Base-by-base conservation (phyloP, 2,113 vertebrate species). In the Ailurus styani region DNA sequence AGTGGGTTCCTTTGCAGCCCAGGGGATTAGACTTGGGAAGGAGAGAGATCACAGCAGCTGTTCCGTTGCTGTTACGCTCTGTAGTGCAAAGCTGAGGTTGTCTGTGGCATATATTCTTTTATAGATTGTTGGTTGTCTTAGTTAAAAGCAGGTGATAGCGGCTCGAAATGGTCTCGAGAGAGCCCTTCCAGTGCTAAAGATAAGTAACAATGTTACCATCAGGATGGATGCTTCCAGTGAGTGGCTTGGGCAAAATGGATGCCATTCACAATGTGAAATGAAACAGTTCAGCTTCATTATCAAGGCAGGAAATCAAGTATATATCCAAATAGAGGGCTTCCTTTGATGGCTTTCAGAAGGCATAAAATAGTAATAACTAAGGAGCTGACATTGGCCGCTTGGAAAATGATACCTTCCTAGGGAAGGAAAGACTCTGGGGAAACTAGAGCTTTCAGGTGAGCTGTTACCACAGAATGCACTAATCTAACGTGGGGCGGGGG, bases 361-460 rank as follows among this genome's bases (percentile, higher is more conserved):
- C 54, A 50, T 70, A 60, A 89, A 87, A 23, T 91, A 83, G 87
- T 87, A 79, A 90, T 85, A 87, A 70, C 83, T 81, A 78, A 84
- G 14, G 57, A 90, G 64, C 70, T 21, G 55, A 29, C 57, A 86
- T 78, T 92, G 82, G 79, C 87, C 88, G 40, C 87, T 92, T 93
- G 66, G 92, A 92, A 97, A 95, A 78, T 3, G 15, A 37, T 77
- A 90, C 66, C n/a, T 84, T 97, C 86, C 66, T 40, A 90, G 40
- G 15, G 83, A 84, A 94, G 20, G 47, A 72, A 87, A 29, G 91
- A 89, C 66, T 96, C 97, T 97, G 97, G 87, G 96, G 97, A 98
- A 66, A 79, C 87, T 90, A 62, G 13, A n/a, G 55, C 23, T 97
- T 97, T 66, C 62, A 90, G 97, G 98, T 98, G 97, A 97, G 70